Percentiles rank a stretch among this genome's conserved stretches.
phyloP scores from a whole-genome alignment of 2,113 vertebrate species.

The Leucoraja erinaceus region DNA sequence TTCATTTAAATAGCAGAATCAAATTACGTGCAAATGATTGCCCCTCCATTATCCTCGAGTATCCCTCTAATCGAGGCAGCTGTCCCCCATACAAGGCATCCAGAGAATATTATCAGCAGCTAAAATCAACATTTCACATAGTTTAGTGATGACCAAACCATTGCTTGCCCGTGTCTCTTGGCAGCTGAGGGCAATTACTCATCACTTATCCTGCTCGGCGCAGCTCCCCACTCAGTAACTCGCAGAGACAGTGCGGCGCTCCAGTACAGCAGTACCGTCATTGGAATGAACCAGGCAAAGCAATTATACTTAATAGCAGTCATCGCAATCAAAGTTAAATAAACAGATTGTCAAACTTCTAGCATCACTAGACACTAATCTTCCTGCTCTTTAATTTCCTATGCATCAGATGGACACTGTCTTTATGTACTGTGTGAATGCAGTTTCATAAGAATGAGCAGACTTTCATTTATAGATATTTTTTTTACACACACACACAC shows the following conservation, averaged over 20 bases:
- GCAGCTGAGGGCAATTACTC: not conserved
- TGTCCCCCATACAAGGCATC: not conserved
- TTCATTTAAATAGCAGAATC: not conserved
- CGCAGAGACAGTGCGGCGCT: not conserved
- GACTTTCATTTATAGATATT: no score
- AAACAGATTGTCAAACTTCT: slow-evolving; percentile 6
- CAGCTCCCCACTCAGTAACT: not conserved
- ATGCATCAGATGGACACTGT: not conserved
- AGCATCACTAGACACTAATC: not conserved
- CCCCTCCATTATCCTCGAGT: not conserved
- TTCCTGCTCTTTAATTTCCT: not conserved
- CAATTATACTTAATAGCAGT: slow-evolving; percentile 17
- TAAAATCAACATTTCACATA: not conserved
- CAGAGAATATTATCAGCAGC: not conserved
- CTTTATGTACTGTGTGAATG: not conserved
- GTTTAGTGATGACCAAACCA: not conserved
- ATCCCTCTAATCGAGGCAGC: not conserved
- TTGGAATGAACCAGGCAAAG: slow-evolving; percentile 12
- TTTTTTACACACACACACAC: no score
- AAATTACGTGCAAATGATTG: not conserved
- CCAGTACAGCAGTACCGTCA: not conserved
- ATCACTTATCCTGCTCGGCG: not conserved
- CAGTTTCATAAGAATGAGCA: not conserved
- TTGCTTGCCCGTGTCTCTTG: not conserved
- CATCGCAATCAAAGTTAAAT: not conserved